Evolutionary conservation across 2,797 vertebrate genomes (phyloP), one percentile per base, ranked within the genome.

Genomic region (Peromyscus aztecus): DNA sequence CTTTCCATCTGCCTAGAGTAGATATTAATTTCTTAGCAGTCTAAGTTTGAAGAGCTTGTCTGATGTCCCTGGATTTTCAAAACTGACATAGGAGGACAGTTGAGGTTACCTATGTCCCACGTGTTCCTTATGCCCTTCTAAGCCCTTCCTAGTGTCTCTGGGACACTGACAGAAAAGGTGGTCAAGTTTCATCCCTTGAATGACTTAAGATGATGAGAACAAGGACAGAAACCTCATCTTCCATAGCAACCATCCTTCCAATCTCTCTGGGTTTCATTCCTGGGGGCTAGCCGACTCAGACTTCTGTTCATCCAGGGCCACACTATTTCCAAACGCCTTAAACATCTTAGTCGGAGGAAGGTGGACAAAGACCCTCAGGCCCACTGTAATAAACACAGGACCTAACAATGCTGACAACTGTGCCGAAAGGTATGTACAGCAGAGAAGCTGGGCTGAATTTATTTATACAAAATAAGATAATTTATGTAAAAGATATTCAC

Each of bases 401-500:
- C 82, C 21, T 34, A 88, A 76, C 9, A 86, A 61, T 40, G 69
- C 57, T 91, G 69, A 94, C 92, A 94, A 89, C 55, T 46, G 27
- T 81, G 85, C 81, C 49, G 77, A 69, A 92, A 94, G 61, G n/a
- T 34, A 77, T 59, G 82, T 49, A 52, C 29, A 89, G 40, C 86
- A 88, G 46, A 96, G 90, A 91, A 37, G 21, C 94, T 59, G 24
- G 24, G 55, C 49, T 97, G 84, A 84, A 93, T 91, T 88, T 83
- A 92, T 76, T 89, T 89, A 77, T 46, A 59, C 67, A 92, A 80
- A 97, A 94, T 73, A 57, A 96, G 61, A 23, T 67, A 84, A 95
- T 76, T 95, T 86, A 96, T 43, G 17, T 80, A 89, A 97, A 88
- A 87, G 52, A 89, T 82, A 94, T 87, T 95, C 81, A 81, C 12